A percentile compares a stretch with the other conserved stretches of the same genome.
Evolutionary conservation across 2,113 vertebrate species (phyloP).

Genomic region (Phalacrocorax brasilianus): DNA sequence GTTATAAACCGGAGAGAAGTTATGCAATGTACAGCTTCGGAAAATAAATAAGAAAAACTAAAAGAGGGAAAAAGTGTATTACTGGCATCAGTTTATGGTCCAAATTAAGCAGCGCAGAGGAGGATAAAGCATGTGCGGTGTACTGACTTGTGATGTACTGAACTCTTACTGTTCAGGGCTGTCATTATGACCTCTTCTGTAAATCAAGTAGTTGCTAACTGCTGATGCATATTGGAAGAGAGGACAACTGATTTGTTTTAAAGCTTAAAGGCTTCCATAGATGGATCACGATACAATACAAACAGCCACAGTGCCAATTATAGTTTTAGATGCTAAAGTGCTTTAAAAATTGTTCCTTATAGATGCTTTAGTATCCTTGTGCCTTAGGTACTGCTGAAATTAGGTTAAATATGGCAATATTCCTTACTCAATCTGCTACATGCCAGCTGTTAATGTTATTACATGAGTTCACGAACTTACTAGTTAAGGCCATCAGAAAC

Average conservation of each 20-base stretch:
- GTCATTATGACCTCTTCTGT: neutral
- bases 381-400: neutral
- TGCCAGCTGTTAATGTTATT: neutral
- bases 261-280: neutral
- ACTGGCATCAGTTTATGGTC: neutral
- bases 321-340: neutral
- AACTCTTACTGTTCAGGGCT: neutral
- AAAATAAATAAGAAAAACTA: neutral
- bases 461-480: neutral
- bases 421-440: neutral
- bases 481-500: neutral
- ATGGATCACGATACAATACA: neutral
- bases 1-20: neutral
- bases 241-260: neutral
- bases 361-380: neutral
- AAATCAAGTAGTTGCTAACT: neutral
- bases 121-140: neutral
- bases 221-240: neutral
- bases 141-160: neutral
- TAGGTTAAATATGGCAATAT: neutral
- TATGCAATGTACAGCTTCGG: neutral
- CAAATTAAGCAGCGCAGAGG: neutral
- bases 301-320: neutral
- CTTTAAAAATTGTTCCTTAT: neutral
- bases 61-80: neutral